These are phyloP conservation scores for Tichodroma muraria DNA, from an alignment of 2,113 vertebrate genomes.

Conservation along the genomic window DNA sequence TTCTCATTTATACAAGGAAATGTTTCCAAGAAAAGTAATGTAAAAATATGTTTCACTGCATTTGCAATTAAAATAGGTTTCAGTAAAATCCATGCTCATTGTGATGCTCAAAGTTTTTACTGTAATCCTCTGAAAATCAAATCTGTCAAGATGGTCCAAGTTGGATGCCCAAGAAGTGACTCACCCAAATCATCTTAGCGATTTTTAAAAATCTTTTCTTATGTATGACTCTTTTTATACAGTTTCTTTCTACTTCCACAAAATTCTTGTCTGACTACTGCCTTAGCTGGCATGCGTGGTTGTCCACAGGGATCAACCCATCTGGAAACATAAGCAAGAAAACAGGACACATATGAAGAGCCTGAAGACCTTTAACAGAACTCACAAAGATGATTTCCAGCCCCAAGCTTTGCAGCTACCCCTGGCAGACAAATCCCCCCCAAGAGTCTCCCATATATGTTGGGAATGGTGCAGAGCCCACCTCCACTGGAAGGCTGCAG, in stretches of 20 bases:
- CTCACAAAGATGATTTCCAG: not conserved
- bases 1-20: conserved; percentile 64
- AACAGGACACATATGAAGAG: not conserved
- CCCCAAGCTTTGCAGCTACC: not conserved
- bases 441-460: fast-evolving
- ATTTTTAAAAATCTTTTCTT: not conserved
- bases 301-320: not conserved
- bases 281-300: not conserved
- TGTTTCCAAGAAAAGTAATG: conserved; percentile 74
- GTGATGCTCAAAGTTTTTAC: conserved; percentile 41
- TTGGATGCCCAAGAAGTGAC: conserved; percentile 19
- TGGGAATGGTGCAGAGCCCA: not conserved
- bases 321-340: not conserved
- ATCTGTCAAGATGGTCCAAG: conserved; percentile 39
- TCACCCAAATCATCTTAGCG: conserved; percentile 19
- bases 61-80: conserved; percentile 76
- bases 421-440: not conserved
- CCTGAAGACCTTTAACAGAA: not conserved
- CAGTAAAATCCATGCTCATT: conserved; percentile 62
- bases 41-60: conserved; percentile 68
- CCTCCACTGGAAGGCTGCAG: not conserved
- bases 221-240: not conserved
- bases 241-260: not conserved
- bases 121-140: conserved; percentile 43
- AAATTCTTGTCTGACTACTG: conserved; percentile 2